Conservation (phyloP, 2,797 vertebrate species). For the Platyrinchus mystaceus region DNA sequence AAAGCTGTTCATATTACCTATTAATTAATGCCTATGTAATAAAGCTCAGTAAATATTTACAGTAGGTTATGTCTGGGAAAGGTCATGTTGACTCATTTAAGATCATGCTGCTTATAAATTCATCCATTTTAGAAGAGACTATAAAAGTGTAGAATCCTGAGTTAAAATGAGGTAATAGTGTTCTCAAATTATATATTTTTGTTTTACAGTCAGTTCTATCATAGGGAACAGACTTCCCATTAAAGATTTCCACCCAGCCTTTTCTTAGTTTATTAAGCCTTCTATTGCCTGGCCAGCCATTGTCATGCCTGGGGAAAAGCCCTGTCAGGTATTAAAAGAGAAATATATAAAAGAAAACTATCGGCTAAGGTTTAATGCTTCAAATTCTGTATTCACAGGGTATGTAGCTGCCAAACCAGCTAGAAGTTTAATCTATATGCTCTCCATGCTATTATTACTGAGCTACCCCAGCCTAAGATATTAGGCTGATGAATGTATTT, state of each 20-base stretch:
- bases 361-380: neutral
- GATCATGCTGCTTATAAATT: constrained; percentile 8
- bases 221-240: neutral
- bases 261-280: constrained; percentile 21
- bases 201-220: neutral
- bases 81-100: constrained; percentile 25
- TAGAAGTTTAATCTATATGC: neutral
- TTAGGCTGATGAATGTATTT: neutral
- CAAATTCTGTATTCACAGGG: neutral
- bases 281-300: neutral
- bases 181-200: neutral
- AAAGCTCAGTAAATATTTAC: constrained; percentile 44
- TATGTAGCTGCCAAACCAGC: neutral
- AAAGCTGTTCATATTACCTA: neutral
- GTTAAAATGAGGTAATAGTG: neutral
- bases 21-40: neutral
- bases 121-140: neutral
- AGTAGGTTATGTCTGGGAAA: neutral
- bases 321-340: constrained; percentile 12
- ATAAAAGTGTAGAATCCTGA: neutral
- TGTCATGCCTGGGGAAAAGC: neutral
- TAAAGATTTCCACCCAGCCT: neutral
- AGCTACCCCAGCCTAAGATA: neutral
- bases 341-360: neutral
- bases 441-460: neutral